Base-by-base conservation (phyloP, 2,797 vertebrate genomes). In the Aulostomus chinensis region DNA sequence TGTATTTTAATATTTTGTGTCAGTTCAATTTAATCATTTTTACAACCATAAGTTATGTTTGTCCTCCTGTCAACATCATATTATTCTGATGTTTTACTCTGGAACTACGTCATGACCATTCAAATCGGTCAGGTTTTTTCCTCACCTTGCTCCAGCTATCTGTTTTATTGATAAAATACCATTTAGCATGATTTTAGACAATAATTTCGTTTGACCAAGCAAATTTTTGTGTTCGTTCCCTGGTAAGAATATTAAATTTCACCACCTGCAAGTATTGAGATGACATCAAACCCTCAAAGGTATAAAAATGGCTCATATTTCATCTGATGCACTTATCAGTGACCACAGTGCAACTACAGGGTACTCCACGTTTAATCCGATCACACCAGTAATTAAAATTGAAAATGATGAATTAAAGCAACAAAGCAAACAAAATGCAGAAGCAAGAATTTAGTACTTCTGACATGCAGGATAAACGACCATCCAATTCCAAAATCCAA, bases 1-100 rank as follows among this genome's bases (percentile, higher is more conserved):
- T 75, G 63, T 80, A 82, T 84, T 78, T 63, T 7, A 77, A 73
- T 80, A 60, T 70, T 54, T 32, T 41, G 37, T 52, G 54, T 80
- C 63, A 53, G 26, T 73, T 65, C 34, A 37, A 7, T 53, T 33
- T 39, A 46, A 57, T 3, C 4, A 31, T 58, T 51, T 57, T 60
- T 58, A 30, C 17, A 17, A 2, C 24, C 32, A 4, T 50, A 25
- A 26, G 31, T n/a, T 29, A 22, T 43, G 15, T 52, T 25, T 53
- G 32, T 47, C 64, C 37, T 31, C n/a, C 36, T 62, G 48, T 65
- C 42, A 39, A n/a, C 32, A 26, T 22, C 17, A 9, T 30, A 36
- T 58, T 28, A 9, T 16, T 31, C n/a, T 47, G 41, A 29, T 16
- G 33, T 21, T 10, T 17, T 11, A 33, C 31, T 28, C 9, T 31